Evolutionary conservation across 2,113 vertebrate species (phyloP), one percentile per base, ranked within the genome.

Genomic region (Plecotus auritus): DNA sequence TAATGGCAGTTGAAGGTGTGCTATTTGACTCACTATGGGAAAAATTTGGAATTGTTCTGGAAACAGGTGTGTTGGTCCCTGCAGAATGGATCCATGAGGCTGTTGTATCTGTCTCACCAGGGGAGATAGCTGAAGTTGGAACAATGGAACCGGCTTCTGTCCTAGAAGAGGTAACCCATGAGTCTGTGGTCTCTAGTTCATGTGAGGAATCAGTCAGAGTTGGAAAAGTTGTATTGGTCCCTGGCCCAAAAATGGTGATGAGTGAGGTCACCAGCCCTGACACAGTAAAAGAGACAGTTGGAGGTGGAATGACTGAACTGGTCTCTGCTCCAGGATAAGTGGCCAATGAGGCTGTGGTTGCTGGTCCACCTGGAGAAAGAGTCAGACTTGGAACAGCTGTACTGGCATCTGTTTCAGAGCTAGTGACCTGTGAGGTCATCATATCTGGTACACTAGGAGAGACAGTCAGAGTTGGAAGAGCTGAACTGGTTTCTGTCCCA

Each of bases 381-480:
- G 35, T 74, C 77, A 67, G 78, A 66, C 30, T 51, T 40, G 61
- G 32, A 32, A 28, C 0, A 61, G 20, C 35, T 28, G 69, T 54
- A 13, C 47, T 49, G 18, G 16, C 17, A 32, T 95, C 61, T 69
- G 28, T 70, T 20, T 42, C 6, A 12, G 66, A 35, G 12, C 22
- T n/a, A 76, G 59, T 32, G 42, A 16, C 32, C 7, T 2, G 2
- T 5, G 47, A 35, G 1, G 74, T 59, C 22, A 35, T 2, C 30
- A 35, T 0, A 18, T 10, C 82, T 30, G 51, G 17, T 3, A 6
- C 2, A 11, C 22, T 0, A 37, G 51, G 9, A 16, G 64, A 22
- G 7, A 47, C 4, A 7, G 3, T 9, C 4, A 4, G 2, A 47
- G 26, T 22, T 28, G 85, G 20, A n/a, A 16, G 3, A 5, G 56